Evolutionary conservation across 2,797 vertebrate genomes (phyloP).

Genomic region (Pipistrellus pygmaeus): DNA sequence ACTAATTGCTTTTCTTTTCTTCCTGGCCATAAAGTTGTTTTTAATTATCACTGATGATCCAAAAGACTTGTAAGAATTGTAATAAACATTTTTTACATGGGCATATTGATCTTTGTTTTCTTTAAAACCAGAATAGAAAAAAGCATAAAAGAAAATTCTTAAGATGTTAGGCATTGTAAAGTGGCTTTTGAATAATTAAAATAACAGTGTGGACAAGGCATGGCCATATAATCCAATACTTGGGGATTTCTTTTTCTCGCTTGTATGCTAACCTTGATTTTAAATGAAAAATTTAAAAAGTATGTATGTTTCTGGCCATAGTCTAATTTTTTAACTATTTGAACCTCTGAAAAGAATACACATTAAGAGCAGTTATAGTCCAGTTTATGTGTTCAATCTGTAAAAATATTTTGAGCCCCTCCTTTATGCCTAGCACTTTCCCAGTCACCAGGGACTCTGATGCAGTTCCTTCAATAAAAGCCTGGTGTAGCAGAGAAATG

Average conservation of each 20-base stretch:
- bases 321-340: constrained; percentile 6
- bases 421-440: neutral
- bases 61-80: constrained; percentile 24
- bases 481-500: neutral
- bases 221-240: neutral
- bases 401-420: neutral
- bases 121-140: constrained; percentile 2
- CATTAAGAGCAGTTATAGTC: neutral
- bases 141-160: constrained; percentile 35
- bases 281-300: neutral
- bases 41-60: neutral
- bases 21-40: constrained; percentile 11
- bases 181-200: constrained; percentile 52
- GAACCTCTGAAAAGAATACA: neutral
- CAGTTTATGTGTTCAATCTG: neutral
- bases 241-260: neutral
- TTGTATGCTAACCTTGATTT: constrained; percentile 49
- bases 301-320: neutral
- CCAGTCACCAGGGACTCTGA: neutral
- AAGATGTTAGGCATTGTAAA: constrained; percentile 34
- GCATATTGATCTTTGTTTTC: constrained; percentile 7
- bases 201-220: neutral
- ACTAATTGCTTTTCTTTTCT: constrained; percentile 12
- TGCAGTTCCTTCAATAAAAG: neutral
- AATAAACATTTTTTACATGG: neutral